Evolutionary conservation across 2,797 vertebrate genomes (phyloP).

Genomic region (Spheniscus humboldti): DNA sequence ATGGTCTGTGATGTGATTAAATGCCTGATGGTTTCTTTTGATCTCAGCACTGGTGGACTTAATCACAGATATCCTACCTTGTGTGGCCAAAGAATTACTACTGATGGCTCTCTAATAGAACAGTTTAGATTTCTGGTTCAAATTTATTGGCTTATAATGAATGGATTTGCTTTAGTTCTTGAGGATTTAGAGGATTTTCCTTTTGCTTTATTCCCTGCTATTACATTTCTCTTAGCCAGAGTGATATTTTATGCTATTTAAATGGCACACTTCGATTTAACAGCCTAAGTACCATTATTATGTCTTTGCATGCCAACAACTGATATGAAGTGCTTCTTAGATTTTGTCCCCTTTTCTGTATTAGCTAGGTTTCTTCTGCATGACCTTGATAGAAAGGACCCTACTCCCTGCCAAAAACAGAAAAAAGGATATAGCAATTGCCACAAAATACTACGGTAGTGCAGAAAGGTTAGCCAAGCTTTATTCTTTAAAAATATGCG

Average conservation of each 20-base stretch:
- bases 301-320: not conserved
- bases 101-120: not conserved
- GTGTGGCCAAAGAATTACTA: not conserved
- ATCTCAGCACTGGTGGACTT: not conserved
- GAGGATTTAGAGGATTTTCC: constrained; percentile 2
- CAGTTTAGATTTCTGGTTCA: not conserved
- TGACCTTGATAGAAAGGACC: not conserved
- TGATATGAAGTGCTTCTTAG: not conserved
- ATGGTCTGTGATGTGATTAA: not conserved
- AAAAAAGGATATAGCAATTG: not conserved
- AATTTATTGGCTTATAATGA: not conserved
- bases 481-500: not conserved
- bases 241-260: not conserved
- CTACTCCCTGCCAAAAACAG: not conserved
- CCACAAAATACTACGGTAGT: not conserved
- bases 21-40: not conserved
- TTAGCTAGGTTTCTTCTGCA: not conserved
- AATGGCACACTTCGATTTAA: not conserved
- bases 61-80: not conserved
- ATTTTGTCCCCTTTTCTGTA: not conserved
- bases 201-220: not conserved
- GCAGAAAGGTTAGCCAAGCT: not conserved
- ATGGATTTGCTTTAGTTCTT: not conserved
- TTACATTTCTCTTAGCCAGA: not conserved
- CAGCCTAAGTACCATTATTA: not conserved